phyloP scores from a whole-genome alignment of 2,113 vertebrate species.

The Silurus asotus region DNA sequence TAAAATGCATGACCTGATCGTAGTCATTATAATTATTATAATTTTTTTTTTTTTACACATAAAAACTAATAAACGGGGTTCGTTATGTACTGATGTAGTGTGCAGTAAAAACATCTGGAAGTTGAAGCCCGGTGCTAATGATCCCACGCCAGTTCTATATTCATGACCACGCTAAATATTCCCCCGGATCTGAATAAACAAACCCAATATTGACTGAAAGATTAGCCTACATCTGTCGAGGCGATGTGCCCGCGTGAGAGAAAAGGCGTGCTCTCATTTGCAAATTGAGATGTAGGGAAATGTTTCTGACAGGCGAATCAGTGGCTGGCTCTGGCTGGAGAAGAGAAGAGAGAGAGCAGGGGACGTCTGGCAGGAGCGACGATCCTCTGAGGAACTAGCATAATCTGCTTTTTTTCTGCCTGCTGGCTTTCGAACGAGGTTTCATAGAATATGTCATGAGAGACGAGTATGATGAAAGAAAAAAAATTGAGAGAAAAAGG shows the following conservation, averaged over 20 bases:
- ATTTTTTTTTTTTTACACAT: too few species aligned
- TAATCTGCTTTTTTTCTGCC: slow-evolving; percentile 87
- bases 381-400: slow-evolving; percentile 77
- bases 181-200: slow-evolving; percentile 13
- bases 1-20: too few species aligned
- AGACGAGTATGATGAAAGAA: slow-evolving; percentile 61
- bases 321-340: slow-evolving; percentile 76
- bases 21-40: too few species aligned
- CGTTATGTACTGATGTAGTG: not conserved
- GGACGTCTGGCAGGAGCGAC: slow-evolving; percentile 77
- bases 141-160: not conserved
- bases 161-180: not conserved
- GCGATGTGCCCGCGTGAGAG: slow-evolving; percentile 53
- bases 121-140: not conserved
- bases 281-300: slow-evolving; percentile 89
- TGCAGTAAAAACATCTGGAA: not conserved
- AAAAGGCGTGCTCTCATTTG: slow-evolving; percentile 81
- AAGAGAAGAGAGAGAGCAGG: slow-evolving; percentile 29
- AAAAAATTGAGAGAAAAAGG: slow-evolving; percentile 55
- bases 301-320: slow-evolving; percentile 84
- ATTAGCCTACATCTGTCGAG: slow-evolving; percentile 56
- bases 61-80: too few species aligned
- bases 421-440: slow-evolving; percentile 76
- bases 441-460: slow-evolving; percentile 88
- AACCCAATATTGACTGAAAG: slow-evolving; percentile 40